phyloP scores from a whole-genome alignment of 2,888 invertebrate species.

The Cheilosia variabilis region DNA sequence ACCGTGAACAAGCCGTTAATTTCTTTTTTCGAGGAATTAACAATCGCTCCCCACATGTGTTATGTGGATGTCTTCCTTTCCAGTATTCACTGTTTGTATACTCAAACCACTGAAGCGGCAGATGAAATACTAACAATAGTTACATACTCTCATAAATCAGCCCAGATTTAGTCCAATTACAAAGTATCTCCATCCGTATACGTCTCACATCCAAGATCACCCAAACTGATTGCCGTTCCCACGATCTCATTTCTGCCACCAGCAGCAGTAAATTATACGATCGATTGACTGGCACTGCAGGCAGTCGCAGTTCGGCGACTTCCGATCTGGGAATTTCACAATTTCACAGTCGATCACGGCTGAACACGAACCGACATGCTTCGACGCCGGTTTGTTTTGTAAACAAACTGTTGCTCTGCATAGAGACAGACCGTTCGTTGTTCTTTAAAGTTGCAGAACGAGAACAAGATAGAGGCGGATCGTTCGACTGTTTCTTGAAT shows the following conservation, averaged over 20 bases:
- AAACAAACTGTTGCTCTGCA: constrained; percentile 34
- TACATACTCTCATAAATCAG: constrained; percentile 25
- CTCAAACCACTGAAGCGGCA: constrained; percentile 23
- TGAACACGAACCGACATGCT: constrained; percentile 61
- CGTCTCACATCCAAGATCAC: constrained; percentile 6
- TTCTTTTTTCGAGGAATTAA: constrained; percentile 29
- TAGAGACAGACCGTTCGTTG: constrained; percentile 3
- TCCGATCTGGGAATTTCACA: constrained; percentile 58
- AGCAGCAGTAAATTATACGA: neutral
- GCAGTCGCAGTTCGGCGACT: constrained; percentile 46
- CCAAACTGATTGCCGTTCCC: constrained; percentile 54
- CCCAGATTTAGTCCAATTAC: constrained; percentile 4
- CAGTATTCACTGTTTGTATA: constrained; percentile 10
- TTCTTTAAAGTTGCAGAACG: constrained; percentile 2
- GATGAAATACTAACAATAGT: constrained; percentile 2
- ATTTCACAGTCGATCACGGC: constrained; percentile 59
- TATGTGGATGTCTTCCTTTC: neutral
- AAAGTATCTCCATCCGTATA: neutral
- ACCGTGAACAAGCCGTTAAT: constrained; percentile 16
- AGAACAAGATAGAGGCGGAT: constrained; percentile 43
- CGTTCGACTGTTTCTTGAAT: constrained; percentile 19
- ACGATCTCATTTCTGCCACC: constrained; percentile 48
- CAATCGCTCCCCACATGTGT: neutral
- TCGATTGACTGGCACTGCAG: constrained; percentile 20
- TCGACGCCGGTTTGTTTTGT: neutral